Base-by-base conservation (phyloP, 2,888 invertebrate genomes). In the Lysandra coridon region DNA sequence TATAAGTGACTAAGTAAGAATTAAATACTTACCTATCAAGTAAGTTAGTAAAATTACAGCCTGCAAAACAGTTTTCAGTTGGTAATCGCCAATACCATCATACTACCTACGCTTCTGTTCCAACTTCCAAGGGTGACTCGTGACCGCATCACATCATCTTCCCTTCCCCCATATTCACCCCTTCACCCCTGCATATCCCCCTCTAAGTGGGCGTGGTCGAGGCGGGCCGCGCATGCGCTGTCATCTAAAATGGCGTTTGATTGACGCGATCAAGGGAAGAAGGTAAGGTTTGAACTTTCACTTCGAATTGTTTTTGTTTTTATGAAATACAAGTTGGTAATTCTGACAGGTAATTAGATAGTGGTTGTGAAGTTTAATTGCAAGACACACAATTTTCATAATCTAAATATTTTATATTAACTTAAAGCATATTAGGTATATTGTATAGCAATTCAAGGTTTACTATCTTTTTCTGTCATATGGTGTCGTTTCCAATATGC, bases 141-240 rank as follows among this genome's bases (percentile, higher is more conserved):
- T 83, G 73, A 80, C 79, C 80, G 80, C 64, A 79, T 81, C 80
- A 80, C 79, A 80, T 80, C 64, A 79, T 81, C 80, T 79, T 80
- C 83, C 83, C 84, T 85, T 86, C 17, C 53, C 17, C 79, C 80
- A 80, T 64, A 78, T 12, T 77, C 69, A 80, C 83, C 82, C 81
- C 79, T 78, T 81, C 80, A 79, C 81, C 83, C 83, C 87, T n/a
- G n/a, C n/a, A 84, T 85, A 84, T 82, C 84, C 85, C 86, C 85
- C 83, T n/a, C 85, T 83, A 82, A 80, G 83, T 85, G 83, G 86
- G 90, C 91, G 91, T 89, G 90, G 87, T 88, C 90, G 87, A 87
- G 89, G 88, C 89, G 89, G 87, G 80, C 81, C 88, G 91, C 93
- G 92, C 93, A 90, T 91, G 94, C 86, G 85, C 93, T 89, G 85